Base-by-base conservation (phyloP, 2,797 vertebrate genomes). In the Sebastolobus altivelis region DNA sequence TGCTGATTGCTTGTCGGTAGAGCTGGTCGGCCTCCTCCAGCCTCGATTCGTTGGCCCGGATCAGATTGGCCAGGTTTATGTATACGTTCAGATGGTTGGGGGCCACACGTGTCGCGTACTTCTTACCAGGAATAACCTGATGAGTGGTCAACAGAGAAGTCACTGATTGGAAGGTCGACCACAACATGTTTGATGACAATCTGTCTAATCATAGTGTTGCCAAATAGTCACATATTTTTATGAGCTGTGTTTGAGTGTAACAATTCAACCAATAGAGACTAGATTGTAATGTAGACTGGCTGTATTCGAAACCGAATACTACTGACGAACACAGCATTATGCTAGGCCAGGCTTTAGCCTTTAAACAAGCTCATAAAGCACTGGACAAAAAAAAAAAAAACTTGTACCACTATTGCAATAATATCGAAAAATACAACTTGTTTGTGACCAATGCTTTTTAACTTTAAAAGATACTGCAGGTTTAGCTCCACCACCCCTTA, bases 61-160 rank as follows among this genome's bases (percentile, higher is more conserved):
- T 99, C 87, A 99, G 93, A 89, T 99, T 99, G 69, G 99, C 99
- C 86, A 99, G 96, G 88, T 99, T 99, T 80, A 99, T 99, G 94
- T 99, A 99, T 82, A 99, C 99, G 66, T 99, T 99, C 25, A 99
- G 94, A 75, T 99, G 99, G 91, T 99, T 99, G 7, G 99, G 99
- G 29, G 99, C 99, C 87, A 99, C 98, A 27, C 99, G 97, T 5
- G 99, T 98, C 3, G 98, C 98, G 14, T 99, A 99, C 83, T 98
- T 99, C 94, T 98, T 99, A 68, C 99, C 99, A 62, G 99, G 99
- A 93, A 99, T 99, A 67, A 99, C 95, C 99, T 99, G 87, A 80
- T 8, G 68, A 86, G 58, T 38, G 56, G 33, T 84, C 83, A 71
- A 84, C 40, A 58, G 4, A 69, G 8, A 60, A 68, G 37, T 14